Evolutionary conservation across 1,140 invertebrate species (phyloP).

Genomic region (Drosophila nikananu): DNA sequence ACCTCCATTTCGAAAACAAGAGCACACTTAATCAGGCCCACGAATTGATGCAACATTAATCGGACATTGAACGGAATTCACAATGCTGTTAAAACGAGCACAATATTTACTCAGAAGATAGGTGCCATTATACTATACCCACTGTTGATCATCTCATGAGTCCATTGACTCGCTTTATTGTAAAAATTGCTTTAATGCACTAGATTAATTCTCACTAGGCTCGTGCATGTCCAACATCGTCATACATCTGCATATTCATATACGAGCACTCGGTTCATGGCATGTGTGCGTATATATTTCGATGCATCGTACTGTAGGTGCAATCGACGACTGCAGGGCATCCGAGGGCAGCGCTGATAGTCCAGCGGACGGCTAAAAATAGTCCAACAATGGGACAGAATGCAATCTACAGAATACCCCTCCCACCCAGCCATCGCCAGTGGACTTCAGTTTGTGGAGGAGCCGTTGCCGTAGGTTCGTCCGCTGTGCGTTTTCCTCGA

Average conservation of each 20-base stretch:
- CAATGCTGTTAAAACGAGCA: constrained; percentile 22
- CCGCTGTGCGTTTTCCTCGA: constrained; percentile 38
- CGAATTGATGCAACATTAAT: constrained; percentile 11
- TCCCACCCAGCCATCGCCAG: background rate
- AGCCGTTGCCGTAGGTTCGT: constrained; percentile 54
- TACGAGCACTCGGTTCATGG: constrained; percentile 17
- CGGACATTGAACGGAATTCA: constrained; percentile 23
- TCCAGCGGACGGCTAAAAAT: constrained; percentile 57
- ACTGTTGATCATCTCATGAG: constrained; percentile 32
- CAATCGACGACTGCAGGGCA: constrained; percentile 61
- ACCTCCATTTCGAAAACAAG: constrained; percentile 15
- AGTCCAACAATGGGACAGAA: constrained; percentile 49
- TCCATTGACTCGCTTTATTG: constrained; percentile 45
- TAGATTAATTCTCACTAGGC: constrained; percentile 44
- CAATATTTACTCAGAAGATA: constrained; percentile 26
- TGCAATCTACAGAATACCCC: constrained; percentile 34
- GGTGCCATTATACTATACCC: constrained; percentile 18
- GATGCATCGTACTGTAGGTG: constrained; percentile 56
- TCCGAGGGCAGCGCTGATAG: constrained; percentile 59
- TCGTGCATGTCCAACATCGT: constrained; percentile 34
- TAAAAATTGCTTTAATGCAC: constrained; percentile 39
- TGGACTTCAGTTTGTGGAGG: constrained; percentile 68
- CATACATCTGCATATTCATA: constrained; percentile 22
- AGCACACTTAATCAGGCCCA: constrained; percentile 10
- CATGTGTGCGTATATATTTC: constrained; percentile 32